Base-by-base conservation (phyloP, 2,113 vertebrate genomes). In the Antigone vipio region DNA sequence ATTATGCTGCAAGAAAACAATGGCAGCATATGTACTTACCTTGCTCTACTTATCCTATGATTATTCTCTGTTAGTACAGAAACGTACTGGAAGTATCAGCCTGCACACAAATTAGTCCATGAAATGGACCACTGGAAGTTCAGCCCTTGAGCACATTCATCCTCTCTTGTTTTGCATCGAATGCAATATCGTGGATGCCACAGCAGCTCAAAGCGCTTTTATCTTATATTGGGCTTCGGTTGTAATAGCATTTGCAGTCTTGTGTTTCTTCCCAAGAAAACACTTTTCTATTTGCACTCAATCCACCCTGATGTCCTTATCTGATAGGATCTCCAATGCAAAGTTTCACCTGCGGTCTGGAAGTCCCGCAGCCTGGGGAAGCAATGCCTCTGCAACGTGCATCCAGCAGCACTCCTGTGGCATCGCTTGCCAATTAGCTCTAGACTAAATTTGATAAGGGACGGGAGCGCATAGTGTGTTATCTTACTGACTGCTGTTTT, bases 1-100 rank as follows among this genome's bases (percentile, higher is more conserved):
- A 23, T 95, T 96, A 96, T 77, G 82, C 89, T 86, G 94, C 94
- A 92, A 96, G 47, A 89, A 97, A 93, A 96, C 86, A 97, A 97
- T 92, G 81, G 90, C 85, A 94, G 92, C 95, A 97, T 95, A 93
- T 91, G 91, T 71, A 78, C 94, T 94, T 94, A 96, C 92, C 91
- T 91, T 96, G 90, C 96, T 97, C 82, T 81, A 15, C 50, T 94
- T 95, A 69, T 82, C 60, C 78, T 76, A 69, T 73, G 86, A 92
- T 92, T 79, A 53, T 80, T 93, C 87, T 72, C 74, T 45, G 44
- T 88, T 92, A 94, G 91, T 85, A 89, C 52, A 91, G 87, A 91
- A 96, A 66, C 40, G 49, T 64, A 24, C 66, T 44, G 35, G 26
- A 84, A 66, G 79, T 58, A 71, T 38, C 80, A 92, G 69, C 59